Base-by-base conservation (phyloP, 2,888 invertebrate species). In the Automeris io region DNA sequence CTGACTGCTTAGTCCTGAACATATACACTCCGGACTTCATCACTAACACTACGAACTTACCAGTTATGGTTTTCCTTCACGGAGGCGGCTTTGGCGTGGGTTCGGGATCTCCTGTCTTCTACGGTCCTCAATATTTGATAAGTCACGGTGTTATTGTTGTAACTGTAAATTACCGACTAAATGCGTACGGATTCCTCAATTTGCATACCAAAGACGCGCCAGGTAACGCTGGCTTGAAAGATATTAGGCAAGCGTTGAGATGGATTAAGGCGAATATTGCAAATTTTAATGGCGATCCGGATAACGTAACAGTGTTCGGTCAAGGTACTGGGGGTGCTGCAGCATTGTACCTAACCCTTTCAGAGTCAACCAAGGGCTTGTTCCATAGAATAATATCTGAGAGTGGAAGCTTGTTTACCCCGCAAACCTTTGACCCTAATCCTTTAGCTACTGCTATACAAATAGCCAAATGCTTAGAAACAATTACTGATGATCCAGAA, bases 71-170 rank as follows among this genome's bases (percentile, higher is more conserved):
- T 0, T 85, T 67, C 46, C 63, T 89, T 1, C 89, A 89, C 16
- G 88, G 88, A 0, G 89, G 89, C 1, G 85, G 74, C 3, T 88
- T 86, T 25, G 79, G 80, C 0, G 54, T 70, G 0, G 88, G 89
- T 0, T 75, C 80, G 1, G 80, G 83, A 0, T 79, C 79, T 0
- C 70, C 82, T 0, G 56, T 54, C 18, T 75, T 82, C 44, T 77
- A 77, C 41, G 87, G 88, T 0, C 86, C 89, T 0, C 77, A 87
- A 41, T 87, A 83, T 37, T 58, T 89, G 1, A 57, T 83, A 18
- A 72, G 67, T 12, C 78, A 86, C 24, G 76, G 70, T 0, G 68
- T 85, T 0, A 61, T 88, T 0, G 58, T 89, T 0, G 81, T 89
- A 0, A 82, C 88, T 0, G 46, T 88, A 0, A 89, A 88, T 48